Base-by-base conservation (phyloP, 64 coral and sea anemone genomes). In the Stichodactyla helianthus region DNA sequence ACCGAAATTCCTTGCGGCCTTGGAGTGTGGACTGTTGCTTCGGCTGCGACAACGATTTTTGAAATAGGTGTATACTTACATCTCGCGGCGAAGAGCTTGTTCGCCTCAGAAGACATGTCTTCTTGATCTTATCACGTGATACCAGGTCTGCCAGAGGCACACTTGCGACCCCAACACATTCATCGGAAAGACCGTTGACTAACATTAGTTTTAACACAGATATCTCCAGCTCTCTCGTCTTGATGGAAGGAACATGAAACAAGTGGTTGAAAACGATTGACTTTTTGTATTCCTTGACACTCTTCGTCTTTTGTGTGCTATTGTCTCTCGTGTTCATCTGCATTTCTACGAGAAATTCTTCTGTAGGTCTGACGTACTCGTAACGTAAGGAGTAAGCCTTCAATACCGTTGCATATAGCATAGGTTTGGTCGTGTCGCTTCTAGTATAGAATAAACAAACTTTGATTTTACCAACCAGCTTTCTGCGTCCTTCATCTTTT, bases 51-150 rank as follows among this genome's bases (percentile, higher is more conserved):
- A n/a, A n/a, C n/a, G n/a, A n/a, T 10, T n/a, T n/a, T n/a, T n/a
- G n/a, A n/a, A n/a, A n/a, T n/a, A n/a, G n/a, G n/a, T n/a, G n/a
- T n/a, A 74, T 68, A 74, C 68, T 74, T 31, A 74, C 68, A 74
- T 74, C 25, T n/a, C 27, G 27, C 68, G n/a, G 12, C 0, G n/a
- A n/a, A 26, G 68, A 74, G 27, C 20, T 31, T 8, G 25, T 9
- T 26, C 79, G 54, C n/a, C 79, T 82, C 53, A 91, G 77, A 50
- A 50, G 54, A 11, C 50, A 86, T 13, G 89, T 91, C 62, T 85
- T 59, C 82, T 87, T 91, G 8, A 91, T 31, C 22, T 91, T 91
- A 63, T 91, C 84, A 87, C 89, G 59, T 31, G 89, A 81, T 27
- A 76, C 83, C n/a, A 91, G 59, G 54, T 68, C 58, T 14, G 84